Percentiles rank a stretch among this genome's conserved stretches.
These are phyloP conservation scores for Lepidochrysops patricia DNA, from an alignment of 2,888 invertebrate genomes.

Conservation along the genomic window DNA sequence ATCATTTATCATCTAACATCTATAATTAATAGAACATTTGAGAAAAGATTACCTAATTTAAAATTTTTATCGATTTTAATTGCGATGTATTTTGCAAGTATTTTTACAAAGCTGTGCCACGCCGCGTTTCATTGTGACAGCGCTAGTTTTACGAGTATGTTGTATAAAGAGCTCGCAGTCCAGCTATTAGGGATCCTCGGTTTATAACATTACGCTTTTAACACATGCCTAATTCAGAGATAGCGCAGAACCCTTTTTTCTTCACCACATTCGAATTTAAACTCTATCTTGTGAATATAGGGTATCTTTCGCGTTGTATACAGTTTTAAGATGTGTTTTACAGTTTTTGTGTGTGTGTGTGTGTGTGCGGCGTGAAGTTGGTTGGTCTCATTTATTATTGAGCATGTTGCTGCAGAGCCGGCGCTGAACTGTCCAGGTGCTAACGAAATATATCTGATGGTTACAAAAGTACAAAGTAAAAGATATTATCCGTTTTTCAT, in stretches of 20 bases:
- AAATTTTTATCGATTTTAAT: no score
- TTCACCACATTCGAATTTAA: neutral
- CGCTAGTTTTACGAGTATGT: conserved; percentile 8
- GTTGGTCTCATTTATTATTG: conserved; percentile 71
- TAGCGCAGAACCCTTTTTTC: conserved; percentile 30
- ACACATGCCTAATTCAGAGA: conserved; percentile 65
- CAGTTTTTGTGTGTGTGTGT: conserved; percentile 50
- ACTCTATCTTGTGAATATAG: conserved; percentile 20
- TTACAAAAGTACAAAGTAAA: no score
- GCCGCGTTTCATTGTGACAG: neutral
- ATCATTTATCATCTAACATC: no score
- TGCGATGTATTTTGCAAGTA: neutral
- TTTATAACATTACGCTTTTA: conserved; percentile 68
- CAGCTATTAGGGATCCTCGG: conserved; percentile 43
- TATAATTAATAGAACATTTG: no score
- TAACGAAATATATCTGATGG: neutral
- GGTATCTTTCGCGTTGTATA: conserved; percentile 29
- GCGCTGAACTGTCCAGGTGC: conserved; percentile 15
- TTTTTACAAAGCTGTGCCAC: neutral
- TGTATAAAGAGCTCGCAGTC: conserved; percentile 29
- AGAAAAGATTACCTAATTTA: no score
- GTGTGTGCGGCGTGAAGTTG: conserved; percentile 63
- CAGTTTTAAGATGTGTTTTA: conserved; percentile 37
- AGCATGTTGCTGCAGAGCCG: conserved; percentile 46
- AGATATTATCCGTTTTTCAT: no score